These are phyloP conservation scores for Falco punctatus DNA, from an alignment of 2,113 vertebrate genomes.

Conservation along the genomic window DNA sequence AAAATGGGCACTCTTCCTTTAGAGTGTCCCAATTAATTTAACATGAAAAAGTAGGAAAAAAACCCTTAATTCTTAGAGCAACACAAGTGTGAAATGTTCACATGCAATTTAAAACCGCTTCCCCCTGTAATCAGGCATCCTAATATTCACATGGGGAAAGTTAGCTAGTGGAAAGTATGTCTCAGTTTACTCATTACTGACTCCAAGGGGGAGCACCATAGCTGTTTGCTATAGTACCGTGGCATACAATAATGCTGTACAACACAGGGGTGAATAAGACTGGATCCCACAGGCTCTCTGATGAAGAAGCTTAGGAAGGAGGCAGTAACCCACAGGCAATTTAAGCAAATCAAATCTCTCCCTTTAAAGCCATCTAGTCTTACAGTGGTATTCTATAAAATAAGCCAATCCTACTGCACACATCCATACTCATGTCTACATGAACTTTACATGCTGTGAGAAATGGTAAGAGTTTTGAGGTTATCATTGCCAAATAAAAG, in stretches of 20 bases:
- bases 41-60: neutral
- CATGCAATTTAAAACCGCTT: neutral
- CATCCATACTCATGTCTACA: neutral
- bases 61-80: neutral
- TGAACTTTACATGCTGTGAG: neutral
- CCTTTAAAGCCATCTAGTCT: neutral
- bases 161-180: neutral
- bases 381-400: neutral
- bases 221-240: neutral
- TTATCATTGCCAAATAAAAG: neutral
- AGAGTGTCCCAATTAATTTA: neutral
- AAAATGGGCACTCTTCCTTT: neutral
- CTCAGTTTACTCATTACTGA: neutral
- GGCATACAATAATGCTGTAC: neutral
- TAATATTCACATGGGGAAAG: neutral
- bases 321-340: neutral
- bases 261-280: neutral
- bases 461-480: neutral
- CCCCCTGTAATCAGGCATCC: neutral
- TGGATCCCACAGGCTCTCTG: neutral
- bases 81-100: neutral
- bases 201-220: neutral
- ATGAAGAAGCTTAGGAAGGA: neutral
- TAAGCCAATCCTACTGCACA: neutral
- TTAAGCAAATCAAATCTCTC: neutral